These are phyloP conservation scores for Liopterus haemorrhoidalis DNA, from an alignment of 2,888 invertebrate species.

Conservation along the genomic window DNA sequence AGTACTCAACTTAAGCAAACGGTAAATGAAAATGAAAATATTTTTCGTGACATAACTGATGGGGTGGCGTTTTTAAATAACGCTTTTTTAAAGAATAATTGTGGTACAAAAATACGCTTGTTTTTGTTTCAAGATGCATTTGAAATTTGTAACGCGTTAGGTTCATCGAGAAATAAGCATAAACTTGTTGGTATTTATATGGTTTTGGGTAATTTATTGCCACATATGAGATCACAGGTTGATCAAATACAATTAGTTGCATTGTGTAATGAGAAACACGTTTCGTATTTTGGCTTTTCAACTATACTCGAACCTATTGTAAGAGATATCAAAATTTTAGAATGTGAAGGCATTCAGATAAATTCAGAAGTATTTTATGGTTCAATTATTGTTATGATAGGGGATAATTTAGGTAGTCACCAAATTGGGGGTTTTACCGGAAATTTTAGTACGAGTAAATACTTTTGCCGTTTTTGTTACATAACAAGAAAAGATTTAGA, in stretches of 20 bases:
- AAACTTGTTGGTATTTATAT: slow-evolving; percentile 6
- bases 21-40: not conserved
- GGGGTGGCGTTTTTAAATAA: not conserved
- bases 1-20: not conserved
- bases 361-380: slow-evolving; percentile 23
- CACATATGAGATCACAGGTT: slow-evolving; percentile 2
- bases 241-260: slow-evolving; percentile 9
- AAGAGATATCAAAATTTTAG: slow-evolving; percentile 29
- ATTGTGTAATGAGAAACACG: slow-evolving; percentile 4
- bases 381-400: slow-evolving; percentile 27
- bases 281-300: slow-evolving; percentile 29
- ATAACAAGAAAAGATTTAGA: slow-evolving; percentile 10
- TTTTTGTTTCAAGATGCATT: no score
- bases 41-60: not conserved
- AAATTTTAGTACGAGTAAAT: slow-evolving; percentile 32
- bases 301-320: slow-evolving; percentile 28
- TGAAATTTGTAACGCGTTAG: slow-evolving; percentile 5
- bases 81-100: not conserved
- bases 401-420: slow-evolving; percentile 34
- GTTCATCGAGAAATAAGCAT: not conserved
- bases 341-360: slow-evolving; percentile 26
- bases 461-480: slow-evolving; percentile 35
- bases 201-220: slow-evolving; percentile 1
- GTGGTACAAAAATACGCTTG: no score
- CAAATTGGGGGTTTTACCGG: slow-evolving; percentile 35